Evolutionary conservation across 92 coral and sea anemone genomes (phyloP), one percentile per base, ranked within the genome.

Genomic region (Parazoanthus swiftii): DNA sequence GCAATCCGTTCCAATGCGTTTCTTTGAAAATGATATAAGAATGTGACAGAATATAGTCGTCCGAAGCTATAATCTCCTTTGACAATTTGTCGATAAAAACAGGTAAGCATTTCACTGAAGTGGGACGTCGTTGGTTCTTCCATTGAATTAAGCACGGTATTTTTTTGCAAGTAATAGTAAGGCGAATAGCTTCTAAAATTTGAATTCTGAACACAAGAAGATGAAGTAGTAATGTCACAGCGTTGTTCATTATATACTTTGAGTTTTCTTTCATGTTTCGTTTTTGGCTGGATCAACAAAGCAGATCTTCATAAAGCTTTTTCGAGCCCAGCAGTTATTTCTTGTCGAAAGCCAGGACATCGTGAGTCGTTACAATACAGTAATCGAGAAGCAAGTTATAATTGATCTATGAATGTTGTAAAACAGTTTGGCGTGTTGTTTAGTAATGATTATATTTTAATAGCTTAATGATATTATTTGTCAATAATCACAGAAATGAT

Each of bases 241-340:
- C 13, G 80, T 76, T 76, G 46, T 76, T 38, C 80, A n/a, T 76
- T 33, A 74, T 21, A 74, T 36, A 74, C 48, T 37, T 74, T 15
- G 76, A 72, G 2, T 10, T 2, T 6, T 70, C 18, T 10, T 72
- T 72, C 76, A 37, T 37, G n/a, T 74, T 21, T 35, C 46, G 37
- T 37, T 74, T 14, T 74, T 36, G 7, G 21, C 21, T 11, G 14
- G n/a, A 11, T 74, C 18, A 74, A 37, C 18, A 36, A 70, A 13
- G 3, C 65, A 10, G 65, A 58, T 58, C 66, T 58, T 58, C 3
- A 14, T 58, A 29, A 29, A 29, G 33, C 33, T 29, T 58, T 58
- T 2, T 14, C 18, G 20, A 58, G 66, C 66, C 18, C 13, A 13
- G 66, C 18, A 63, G 70, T 63, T 20, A 63, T 63, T 58, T 7